Conservation (phyloP, 2,113 vertebrate genomes). For the Actenoides lindsayi region DNA sequence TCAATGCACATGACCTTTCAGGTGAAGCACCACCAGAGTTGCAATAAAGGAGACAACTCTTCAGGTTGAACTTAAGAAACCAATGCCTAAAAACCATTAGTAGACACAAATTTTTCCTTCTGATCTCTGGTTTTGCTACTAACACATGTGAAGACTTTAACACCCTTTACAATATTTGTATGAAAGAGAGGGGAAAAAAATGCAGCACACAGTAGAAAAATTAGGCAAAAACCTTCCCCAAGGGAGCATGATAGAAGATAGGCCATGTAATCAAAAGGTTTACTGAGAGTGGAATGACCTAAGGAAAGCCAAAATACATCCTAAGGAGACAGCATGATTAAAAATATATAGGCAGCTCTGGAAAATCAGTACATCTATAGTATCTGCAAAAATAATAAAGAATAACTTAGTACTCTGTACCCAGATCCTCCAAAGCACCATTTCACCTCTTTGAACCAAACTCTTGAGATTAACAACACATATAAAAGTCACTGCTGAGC, state of each 20-base stretch:
- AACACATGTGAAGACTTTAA: not conserved
- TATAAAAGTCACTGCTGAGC: not conserved
- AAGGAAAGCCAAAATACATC: not conserved
- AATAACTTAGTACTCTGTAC: not conserved
- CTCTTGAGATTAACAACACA: not conserved
- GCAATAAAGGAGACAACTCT: not conserved
- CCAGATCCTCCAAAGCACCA: not conserved
- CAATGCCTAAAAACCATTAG: not conserved
- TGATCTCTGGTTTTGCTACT: not conserved
- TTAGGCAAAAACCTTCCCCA: not conserved
- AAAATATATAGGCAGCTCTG: not conserved
- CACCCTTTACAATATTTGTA: not conserved
- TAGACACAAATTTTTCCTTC: not conserved
- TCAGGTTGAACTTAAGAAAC: not conserved
- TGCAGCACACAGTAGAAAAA: not conserved
- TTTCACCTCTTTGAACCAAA: not conserved
- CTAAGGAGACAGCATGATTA: not conserved
- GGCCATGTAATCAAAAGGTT: not conserved
- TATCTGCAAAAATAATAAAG: not conserved
- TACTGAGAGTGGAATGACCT: not conserved
- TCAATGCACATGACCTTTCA: not conserved
- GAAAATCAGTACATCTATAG: not conserved
- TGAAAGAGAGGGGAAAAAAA: not conserved
- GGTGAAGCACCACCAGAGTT: not conserved
- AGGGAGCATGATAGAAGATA: not conserved